Evolutionary conservation across 2,113 vertebrate species (phyloP).

Genomic region (Triplophysa rosa): DNA sequence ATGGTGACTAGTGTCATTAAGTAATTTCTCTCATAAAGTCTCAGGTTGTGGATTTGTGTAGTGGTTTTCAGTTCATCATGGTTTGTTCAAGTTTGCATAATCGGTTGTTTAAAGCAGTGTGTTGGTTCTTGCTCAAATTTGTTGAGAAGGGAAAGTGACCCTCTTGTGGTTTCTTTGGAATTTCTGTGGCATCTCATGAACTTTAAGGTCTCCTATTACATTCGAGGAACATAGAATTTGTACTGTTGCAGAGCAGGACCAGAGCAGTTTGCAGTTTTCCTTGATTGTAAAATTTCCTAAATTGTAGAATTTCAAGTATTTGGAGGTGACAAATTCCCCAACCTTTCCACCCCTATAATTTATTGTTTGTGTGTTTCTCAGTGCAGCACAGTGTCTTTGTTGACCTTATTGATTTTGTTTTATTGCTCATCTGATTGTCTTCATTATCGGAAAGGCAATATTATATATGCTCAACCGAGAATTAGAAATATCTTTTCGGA

Average conservation of each 20-base stretch:
- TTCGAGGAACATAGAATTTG: no score
- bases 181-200: background rate
- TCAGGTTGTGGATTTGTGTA: no score
- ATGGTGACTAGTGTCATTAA: background rate
- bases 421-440: background rate
- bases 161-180: no score
- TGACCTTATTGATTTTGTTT: constrained; percentile 10
- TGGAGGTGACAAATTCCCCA: no score
- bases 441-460: background rate
- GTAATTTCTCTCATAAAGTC: no score
- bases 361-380: background rate
- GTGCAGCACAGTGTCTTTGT: background rate
- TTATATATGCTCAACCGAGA: background rate
- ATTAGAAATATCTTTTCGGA: background rate
- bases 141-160: background rate
- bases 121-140: background rate
- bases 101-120: background rate
- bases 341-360: background rate
- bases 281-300: no score
- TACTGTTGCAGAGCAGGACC: no score
- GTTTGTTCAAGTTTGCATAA: background rate
- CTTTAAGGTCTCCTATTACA: background rate
- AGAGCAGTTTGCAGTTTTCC: no score
- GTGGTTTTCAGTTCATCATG: background rate
- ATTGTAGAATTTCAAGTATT: no score